Evolutionary conservation across 1,140 invertebrate species (phyloP).

Genomic region (Aethina tumida): DNA sequence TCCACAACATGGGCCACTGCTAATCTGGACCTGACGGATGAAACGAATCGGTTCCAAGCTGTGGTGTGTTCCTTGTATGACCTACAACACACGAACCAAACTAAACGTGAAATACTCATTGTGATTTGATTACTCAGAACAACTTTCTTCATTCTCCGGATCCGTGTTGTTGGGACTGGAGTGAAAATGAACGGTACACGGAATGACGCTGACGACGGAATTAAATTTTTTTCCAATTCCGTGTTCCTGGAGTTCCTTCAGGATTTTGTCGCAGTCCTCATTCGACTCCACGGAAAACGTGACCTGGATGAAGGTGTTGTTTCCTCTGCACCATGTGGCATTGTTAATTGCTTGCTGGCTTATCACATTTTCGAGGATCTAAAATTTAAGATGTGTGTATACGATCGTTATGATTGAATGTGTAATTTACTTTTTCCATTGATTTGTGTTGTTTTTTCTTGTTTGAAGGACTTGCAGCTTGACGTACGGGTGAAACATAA

Average conservation of each 20-base stretch:
- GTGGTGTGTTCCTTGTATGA: conserved; percentile 27
- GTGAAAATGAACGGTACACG: conserved; percentile 36
- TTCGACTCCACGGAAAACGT: conserved; percentile 35
- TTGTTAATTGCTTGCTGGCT: conserved; percentile 14
- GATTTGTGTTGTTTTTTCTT: too few relatives aligned
- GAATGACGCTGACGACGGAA: conserved; percentile 36
- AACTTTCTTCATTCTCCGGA: conserved; percentile 5
- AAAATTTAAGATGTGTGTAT: background rate
- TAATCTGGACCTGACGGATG: conserved; percentile 49
- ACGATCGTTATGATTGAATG: conserved; percentile 5
- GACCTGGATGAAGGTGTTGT: conserved; percentile 32
- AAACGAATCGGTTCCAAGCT: conserved; percentile 46
- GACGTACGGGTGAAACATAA: too few relatives aligned
- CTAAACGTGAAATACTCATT: background rate
- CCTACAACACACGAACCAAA: conserved; percentile 13
- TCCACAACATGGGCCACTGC: conserved; percentile 63
- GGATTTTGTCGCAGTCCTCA: conserved; percentile 34
- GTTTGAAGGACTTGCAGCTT: too few relatives aligned
- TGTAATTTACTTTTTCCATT: background rate
- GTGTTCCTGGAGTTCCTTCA: conserved; percentile 34
- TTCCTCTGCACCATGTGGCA: conserved; percentile 15
- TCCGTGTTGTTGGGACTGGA: too few relatives aligned
- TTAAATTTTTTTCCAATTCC: conserved; percentile 32
- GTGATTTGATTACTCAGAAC: background rate
- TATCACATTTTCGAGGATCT: conserved; percentile 14